Evolutionary conservation across 2,888 invertebrate genomes (phyloP), one percentile per base, ranked within the genome.

Genomic region (Plebejus argus): DNA sequence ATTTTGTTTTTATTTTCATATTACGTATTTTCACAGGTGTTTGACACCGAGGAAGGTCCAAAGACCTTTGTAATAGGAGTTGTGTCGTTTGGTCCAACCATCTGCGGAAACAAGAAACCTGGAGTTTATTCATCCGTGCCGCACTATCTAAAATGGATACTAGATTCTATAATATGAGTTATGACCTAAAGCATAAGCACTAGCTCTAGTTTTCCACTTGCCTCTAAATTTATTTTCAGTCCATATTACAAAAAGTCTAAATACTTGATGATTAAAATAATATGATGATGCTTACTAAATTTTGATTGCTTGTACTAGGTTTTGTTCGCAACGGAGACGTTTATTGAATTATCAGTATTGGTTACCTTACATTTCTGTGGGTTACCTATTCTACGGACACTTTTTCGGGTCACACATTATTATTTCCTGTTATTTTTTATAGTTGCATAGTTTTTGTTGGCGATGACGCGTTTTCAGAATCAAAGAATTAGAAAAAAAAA

Each of bases 31-130:
- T 87, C 86, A 5, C 86, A 94, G 94, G 91, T 94, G 3, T 94
- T 89, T 79, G 90, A 92, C 70, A 88, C 89, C 1, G 83, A 87
- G 1, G 94, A 94, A 5, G 92, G 94, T 0, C 95, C 95, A 0
- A 94, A 94, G 80, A 94, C 90, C 81, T 94, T 91, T 80, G 84
- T 95, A 10, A 88, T 95, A 75, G 96, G 96, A 6, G 86, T 96
- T 0, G 96, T 96, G 0, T 96, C 96, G 0, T 95, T 95, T 81
- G 96, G 96, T 0, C 95, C 95, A 0, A 85, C 87, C 0, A 85
- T 90, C 0, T 96, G 96, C 82, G 95, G 95, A 0, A 91, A 91
- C 71, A 86, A 87, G 77, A 89, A 89, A 77, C 96, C 96, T 0
- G 95, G 94, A 0, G 92, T 96, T 6, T 96, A 95, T 83, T 87